Percentiles rank a stretch among this genome's conserved stretches.
Conservation (phyloP, 2,888 invertebrate genomes). For the Thymelicus sylvestris region DNA sequence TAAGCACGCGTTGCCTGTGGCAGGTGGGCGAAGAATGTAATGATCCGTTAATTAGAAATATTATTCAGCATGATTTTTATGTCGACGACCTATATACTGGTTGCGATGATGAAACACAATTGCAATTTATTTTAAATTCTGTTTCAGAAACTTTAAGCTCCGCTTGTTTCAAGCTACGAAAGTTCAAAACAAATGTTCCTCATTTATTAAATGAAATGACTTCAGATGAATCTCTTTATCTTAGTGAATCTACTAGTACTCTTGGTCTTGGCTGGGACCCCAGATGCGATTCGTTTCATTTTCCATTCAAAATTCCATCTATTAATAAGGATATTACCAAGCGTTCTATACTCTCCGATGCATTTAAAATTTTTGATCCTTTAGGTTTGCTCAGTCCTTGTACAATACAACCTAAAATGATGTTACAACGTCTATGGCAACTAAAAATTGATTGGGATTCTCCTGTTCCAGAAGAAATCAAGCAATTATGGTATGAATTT, state of each 20-base stretch:
- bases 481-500: neutral
- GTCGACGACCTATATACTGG: slow-evolving; percentile 41
- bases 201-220: neutral
- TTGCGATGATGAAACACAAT: slow-evolving; percentile 28
- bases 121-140: slow-evolving; percentile 34
- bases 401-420: slow-evolving; percentile 37
- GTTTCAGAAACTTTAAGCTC: slow-evolving; percentile 19
- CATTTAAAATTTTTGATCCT: slow-evolving; percentile 43
- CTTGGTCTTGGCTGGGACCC: slow-evolving; percentile 46
- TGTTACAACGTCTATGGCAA: slow-evolving; percentile 41
- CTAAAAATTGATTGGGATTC: slow-evolving; percentile 39
- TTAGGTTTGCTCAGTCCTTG: slow-evolving; percentile 37
- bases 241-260: slow-evolving; percentile 45
- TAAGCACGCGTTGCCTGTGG: slow-evolving; percentile 41
- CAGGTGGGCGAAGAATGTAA: slow-evolving; percentile 41
- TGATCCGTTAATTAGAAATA: slow-evolving; percentile 19
- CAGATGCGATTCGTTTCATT: slow-evolving; percentile 38
- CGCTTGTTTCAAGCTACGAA: slow-evolving; percentile 40
- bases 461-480: slow-evolving; percentile 32
- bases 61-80: slow-evolving; percentile 43
- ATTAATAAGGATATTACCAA: slow-evolving; percentile 38
- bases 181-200: slow-evolving; percentile 40
- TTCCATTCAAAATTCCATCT: slow-evolving; percentile 36
- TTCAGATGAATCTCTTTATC: slow-evolving; percentile 21
- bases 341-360: slow-evolving; percentile 42